Percentiles rank a stretch among this genome's conserved stretches.
These are phyloP conservation scores for Athripsodes cinereus DNA, from an alignment of 2,888 invertebrate species.

Conservation along the genomic window DNA sequence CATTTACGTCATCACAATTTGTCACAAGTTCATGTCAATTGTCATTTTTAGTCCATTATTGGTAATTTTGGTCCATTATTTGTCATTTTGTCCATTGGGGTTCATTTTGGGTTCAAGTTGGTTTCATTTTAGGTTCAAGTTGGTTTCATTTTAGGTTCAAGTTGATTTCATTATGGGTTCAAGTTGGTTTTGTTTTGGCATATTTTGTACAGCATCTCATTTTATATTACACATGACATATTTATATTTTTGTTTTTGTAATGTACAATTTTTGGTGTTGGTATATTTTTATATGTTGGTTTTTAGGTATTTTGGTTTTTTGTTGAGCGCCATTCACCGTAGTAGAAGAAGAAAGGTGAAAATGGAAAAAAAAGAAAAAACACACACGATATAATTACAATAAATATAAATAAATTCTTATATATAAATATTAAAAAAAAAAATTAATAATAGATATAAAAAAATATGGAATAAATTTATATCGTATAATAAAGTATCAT, in stretches of 20 bases:
- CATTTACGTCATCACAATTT: slow-evolving; percentile 3
- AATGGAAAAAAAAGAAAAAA: slow-evolving; percentile 50
- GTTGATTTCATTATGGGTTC: slow-evolving; percentile 5
- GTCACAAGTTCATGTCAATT: slow-evolving; percentile 7
- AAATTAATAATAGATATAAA: neutral
- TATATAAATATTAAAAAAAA: neutral
- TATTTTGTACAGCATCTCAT: slow-evolving; percentile 11
- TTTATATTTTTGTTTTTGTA: no score
- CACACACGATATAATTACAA: slow-evolving; percentile 42
- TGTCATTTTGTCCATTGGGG: slow-evolving; percentile 13
- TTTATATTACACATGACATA: slow-evolving; percentile 4
- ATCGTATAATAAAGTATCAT: neutral
- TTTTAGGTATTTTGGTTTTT: slow-evolving; percentile 31
- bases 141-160: slow-evolving; percentile 7
- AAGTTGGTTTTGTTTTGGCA: slow-evolving; percentile 9
- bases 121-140: slow-evolving; percentile 8
- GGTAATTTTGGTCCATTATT: slow-evolving; percentile 4
- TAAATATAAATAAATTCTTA: slow-evolving; percentile 6
- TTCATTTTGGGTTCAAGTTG: slow-evolving; percentile 12
- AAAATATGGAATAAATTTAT: neutral
- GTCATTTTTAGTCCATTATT: neutral
- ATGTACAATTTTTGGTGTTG: slow-evolving; percentile 25
- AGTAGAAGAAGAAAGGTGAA: slow-evolving; percentile 48
- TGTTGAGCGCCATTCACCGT: slow-evolving; percentile 41
- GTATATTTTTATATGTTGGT: slow-evolving; percentile 33